Conservation (phyloP, 1,140 invertebrate species). For the Steinernema khuongi region DNA sequence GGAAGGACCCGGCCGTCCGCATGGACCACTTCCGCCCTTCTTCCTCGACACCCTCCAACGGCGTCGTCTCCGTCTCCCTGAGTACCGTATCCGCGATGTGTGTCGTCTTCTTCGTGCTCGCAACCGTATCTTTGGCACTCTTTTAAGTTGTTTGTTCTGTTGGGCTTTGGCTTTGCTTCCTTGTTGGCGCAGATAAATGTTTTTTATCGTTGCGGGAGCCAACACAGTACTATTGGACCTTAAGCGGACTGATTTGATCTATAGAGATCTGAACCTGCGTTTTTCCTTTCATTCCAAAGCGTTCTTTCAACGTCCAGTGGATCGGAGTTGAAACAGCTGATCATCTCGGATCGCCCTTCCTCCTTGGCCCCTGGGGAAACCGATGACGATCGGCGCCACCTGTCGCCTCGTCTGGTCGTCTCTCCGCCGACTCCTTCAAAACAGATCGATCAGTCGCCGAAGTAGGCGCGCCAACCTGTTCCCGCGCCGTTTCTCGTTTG, state of each 20-base stretch:
- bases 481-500: not conserved
- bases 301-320: no score
- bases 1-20: not conserved
- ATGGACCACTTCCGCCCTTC: not conserved
- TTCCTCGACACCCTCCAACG: not conserved
- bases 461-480: constrained; percentile 5
- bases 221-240: no score
- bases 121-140: not conserved
- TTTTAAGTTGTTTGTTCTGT: not conserved
- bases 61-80: not conserved
- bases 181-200: no score
- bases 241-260: no score
- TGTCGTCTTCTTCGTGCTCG: not conserved
- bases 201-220: no score
- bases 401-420: not conserved
- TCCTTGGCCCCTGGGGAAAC: no score
- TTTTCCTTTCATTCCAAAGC: no score
- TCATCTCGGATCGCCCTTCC: no score
- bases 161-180: not conserved
- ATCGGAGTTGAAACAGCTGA: no score
- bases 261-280: no score
- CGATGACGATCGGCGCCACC: not conserved
- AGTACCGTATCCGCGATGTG: not conserved
- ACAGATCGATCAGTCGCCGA: constrained; percentile 12
- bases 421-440: not conserved